Evolutionary conservation across 2,888 invertebrate species (phyloP), one percentile per base, ranked within the genome.

Genomic region (Cryptocheilus praepositus): DNA sequence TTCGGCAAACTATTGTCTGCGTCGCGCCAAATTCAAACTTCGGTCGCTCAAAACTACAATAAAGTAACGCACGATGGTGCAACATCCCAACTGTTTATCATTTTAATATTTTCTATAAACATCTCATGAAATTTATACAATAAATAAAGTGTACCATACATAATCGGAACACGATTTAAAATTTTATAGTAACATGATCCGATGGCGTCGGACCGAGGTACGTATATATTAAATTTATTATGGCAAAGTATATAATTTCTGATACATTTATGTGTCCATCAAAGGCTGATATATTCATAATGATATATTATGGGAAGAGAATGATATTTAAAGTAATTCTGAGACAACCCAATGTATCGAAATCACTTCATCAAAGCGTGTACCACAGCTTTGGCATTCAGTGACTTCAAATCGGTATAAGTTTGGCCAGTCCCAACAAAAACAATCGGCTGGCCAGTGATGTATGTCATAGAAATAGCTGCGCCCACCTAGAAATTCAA

Each of bases 371-470:
- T 97, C 65, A 99, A 91, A 63, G 98, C 96, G 85, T 96, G 94
- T 4, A 99, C 99, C 49, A 99, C 98, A 61, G 98, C 97, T 87
- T 96, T 96, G 11, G 96, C 97, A 89, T 99, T 99, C 78, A 99
- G 91, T 67, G 96, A 97, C 89, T 98, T 97, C 83, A 99, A 91
- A 90, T 99, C 99, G 0, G 97, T 96, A 89, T 99, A 99, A 0
- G 99, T 99, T 90, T 99, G 99, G 1, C 99, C 99, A 2, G 98
- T 99, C 46, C 99, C 99, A 16, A 99, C 99, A 88, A 98, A 98
- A 53, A 98, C 97, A 61, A 99, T 99, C 0, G 99, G 99, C 89
- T 99, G 99, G 0, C 99, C 99, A 0, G 99, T 99, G 73, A 99
- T 98, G 89, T 99, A 99, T 0, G 99, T 98, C 99, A 99, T 99